phyloP scores from a whole-genome alignment of 1,140 invertebrate genomes.

The Lepidurus couesii region DNA sequence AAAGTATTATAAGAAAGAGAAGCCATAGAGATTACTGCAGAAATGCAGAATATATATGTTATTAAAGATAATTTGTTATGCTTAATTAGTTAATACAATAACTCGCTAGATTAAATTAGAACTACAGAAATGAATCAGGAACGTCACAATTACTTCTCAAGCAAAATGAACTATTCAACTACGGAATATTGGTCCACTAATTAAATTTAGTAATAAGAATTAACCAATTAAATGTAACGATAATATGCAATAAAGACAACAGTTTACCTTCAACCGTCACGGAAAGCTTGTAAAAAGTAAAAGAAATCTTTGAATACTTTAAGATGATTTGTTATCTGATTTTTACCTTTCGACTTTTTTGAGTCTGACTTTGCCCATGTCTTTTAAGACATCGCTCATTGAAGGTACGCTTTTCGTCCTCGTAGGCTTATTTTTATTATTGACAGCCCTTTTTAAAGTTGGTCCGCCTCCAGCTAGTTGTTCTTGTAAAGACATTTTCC shows the following conservation, averaged over 20 bases:
- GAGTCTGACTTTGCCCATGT: constrained; percentile 35
- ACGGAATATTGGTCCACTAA: too few relatives aligned
- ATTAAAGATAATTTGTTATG: too few relatives aligned
- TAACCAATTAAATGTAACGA: not conserved
- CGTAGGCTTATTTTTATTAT: not conserved
- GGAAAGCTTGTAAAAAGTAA: not conserved
- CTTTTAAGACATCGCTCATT: constrained; percentile 35
- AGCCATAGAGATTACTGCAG: too few relatives aligned
- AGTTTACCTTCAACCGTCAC: not conserved
- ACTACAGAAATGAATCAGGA: too few relatives aligned
- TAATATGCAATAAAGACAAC: not conserved
- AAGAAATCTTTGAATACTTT: not conserved
- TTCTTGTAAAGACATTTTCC: constrained; percentile 34
- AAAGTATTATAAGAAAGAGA: too few relatives aligned
- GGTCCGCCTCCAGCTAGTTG: constrained; percentile 31
- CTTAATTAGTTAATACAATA: too few relatives aligned
- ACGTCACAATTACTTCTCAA: too few relatives aligned
- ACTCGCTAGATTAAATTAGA: too few relatives aligned
- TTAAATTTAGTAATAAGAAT: not conserved
- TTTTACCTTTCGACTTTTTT: constrained; percentile 35
- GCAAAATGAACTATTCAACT: too few relatives aligned
- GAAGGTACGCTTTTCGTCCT: constrained; percentile 31
- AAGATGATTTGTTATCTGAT: not conserved
- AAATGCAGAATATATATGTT: too few relatives aligned
- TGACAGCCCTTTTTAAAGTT: constrained; percentile 29